Percentiles rank a stretch among this genome's conserved stretches.
These are phyloP conservation scores for Agrilus planipennis DNA, from an alignment of 1,140 invertebrate species.

Conservation along the genomic window DNA sequence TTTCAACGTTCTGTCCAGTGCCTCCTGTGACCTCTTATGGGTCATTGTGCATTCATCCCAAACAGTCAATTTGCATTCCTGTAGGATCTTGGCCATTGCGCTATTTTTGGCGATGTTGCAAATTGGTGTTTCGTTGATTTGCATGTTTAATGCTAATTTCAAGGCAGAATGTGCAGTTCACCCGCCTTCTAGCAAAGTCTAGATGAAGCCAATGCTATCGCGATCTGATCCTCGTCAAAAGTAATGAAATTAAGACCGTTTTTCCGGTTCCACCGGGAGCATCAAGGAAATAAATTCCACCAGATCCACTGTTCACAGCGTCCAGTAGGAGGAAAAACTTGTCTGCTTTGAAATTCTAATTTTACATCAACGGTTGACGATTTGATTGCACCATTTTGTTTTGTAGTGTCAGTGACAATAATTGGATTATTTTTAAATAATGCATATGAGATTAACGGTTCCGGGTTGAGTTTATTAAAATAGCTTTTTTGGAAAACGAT, in stretches of 20 bases:
- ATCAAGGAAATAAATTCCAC: constrained; percentile 34
- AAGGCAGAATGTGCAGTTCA: constrained; percentile 27
- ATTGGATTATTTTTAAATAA: no score
- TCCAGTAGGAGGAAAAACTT: no score
- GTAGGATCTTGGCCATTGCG: constrained; percentile 24
- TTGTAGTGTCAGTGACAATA: no score
- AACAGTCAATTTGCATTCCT: constrained; percentile 28
- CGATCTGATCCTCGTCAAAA: constrained; percentile 31
- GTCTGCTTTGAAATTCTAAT: no score
- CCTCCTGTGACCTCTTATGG: constrained; percentile 33
- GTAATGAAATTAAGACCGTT: constrained; percentile 34
- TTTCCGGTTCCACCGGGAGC: constrained; percentile 35
- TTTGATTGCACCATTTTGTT: no score
- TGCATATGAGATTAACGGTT: no score
- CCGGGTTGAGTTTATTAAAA: no score
- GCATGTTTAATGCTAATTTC: constrained; percentile 27
- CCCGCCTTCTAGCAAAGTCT: constrained; percentile 34
- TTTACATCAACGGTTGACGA: no score
- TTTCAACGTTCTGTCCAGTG: constrained; percentile 29
- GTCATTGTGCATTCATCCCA: constrained; percentile 31
- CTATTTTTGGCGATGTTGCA: constrained; percentile 18
- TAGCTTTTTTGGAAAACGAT: no score
- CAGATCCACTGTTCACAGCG: constrained; percentile 24
- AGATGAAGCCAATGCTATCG: constrained; percentile 34
- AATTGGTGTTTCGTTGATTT: constrained; percentile 17